phyloP scores from a whole-genome alignment of 1,140 invertebrate genomes.

The Procambarus virginalis region DNA sequence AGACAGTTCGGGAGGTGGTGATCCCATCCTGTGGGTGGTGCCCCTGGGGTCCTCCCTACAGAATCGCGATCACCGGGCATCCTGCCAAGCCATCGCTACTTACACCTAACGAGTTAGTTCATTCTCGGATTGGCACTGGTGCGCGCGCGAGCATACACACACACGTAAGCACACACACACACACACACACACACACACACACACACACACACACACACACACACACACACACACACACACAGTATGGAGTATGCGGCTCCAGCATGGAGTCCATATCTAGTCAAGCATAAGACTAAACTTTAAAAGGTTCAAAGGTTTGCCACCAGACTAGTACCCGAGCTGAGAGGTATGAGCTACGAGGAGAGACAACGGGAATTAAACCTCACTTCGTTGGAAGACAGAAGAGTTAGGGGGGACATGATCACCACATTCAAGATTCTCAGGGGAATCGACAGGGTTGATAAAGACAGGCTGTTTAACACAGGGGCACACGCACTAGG shows the following conservation, averaged over 20 bases:
- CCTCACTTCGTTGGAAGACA: no score
- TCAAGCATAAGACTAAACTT: no score
- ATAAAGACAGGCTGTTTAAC: no score
- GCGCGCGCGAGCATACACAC: neutral
- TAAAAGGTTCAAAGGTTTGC: no score
- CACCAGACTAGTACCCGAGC: no score
- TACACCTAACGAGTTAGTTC: neutral
- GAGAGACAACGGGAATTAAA: no score
- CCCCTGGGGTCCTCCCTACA: neutral
- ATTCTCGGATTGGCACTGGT: neutral
- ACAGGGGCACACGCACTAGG: no score
- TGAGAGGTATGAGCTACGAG: no score
- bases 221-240: neutral
- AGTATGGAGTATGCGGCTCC: neutral
- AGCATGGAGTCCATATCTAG: no score
- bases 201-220: neutral
- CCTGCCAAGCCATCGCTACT: neutral
- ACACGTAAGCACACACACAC: neutral
- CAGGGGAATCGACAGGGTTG: no score
- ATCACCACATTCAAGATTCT: no score
- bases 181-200: slow-evolving; percentile 21
- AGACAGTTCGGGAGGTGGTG: neutral
- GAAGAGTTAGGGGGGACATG: no score
- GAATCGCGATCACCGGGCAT: neutral
- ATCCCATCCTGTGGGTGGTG: neutral